phyloP scores from a whole-genome alignment of 1,140 invertebrate species.

The Lutraria rhynchaena region DNA sequence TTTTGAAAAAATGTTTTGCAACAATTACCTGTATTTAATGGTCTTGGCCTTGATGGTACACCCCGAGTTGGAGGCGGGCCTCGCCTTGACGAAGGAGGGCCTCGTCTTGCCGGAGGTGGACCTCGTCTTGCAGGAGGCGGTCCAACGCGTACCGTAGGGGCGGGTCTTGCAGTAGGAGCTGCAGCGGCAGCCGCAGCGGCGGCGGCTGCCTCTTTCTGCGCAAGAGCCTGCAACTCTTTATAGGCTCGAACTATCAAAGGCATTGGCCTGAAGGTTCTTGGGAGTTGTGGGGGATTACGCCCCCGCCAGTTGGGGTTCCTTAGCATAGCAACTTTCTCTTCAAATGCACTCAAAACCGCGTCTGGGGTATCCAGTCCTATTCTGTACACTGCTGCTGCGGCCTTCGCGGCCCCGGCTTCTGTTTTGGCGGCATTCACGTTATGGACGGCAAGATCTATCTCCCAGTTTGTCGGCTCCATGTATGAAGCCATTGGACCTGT shows the following conservation, averaged over 20 bases:
- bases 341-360: constrained; percentile 44
- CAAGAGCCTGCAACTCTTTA: constrained; percentile 28
- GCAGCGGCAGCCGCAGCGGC: neutral
- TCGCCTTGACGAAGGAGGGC: too few species aligned
- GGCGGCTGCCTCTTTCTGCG: neutral
- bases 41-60: too few species aligned
- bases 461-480: constrained; percentile 50
- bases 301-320: constrained; percentile 31
- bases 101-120: too few species aligned
- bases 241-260: constrained; percentile 40
- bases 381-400: constrained; percentile 47
- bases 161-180: neutral
- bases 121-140: neutral
- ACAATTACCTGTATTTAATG: too few species aligned
- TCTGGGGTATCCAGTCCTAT: constrained; percentile 27
- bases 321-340: constrained; percentile 46
- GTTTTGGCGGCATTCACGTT: constrained; percentile 47
- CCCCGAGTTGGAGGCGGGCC: too few species aligned
- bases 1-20: too few species aligned
- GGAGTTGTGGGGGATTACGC: neutral
- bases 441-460: constrained; percentile 39
- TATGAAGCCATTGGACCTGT: neutral
- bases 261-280: constrained; percentile 28
- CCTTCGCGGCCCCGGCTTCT: constrained; percentile 34
- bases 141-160: neutral